phyloP scores from a whole-genome alignment of 2,888 invertebrate species.

The Unio delphinus region DNA sequence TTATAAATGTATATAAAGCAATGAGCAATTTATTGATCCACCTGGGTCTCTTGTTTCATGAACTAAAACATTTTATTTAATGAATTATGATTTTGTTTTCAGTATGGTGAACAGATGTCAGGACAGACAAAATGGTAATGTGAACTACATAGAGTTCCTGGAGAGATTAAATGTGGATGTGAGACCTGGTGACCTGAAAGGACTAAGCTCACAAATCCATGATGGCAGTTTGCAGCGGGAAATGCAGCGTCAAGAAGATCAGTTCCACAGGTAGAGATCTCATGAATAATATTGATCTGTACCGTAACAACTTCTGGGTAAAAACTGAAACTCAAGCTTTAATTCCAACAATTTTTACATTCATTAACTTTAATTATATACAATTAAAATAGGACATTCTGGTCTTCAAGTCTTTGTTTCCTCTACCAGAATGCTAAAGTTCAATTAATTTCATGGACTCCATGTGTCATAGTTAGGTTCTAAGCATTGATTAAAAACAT shows the following conservation, averaged over 20 bases:
- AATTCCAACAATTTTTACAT: too few species aligned
- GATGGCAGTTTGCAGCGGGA: conserved; percentile 56
- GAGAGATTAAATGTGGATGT: conserved; percentile 63
- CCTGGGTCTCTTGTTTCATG: background rate
- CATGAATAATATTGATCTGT: background rate
- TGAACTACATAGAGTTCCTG: conserved; percentile 67
- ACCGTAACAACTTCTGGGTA: too few species aligned
- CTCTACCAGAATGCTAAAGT: too few species aligned
- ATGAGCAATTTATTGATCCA: too few species aligned
- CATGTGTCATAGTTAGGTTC: too few species aligned
- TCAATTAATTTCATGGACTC: too few species aligned
- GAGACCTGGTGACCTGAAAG: conserved; percentile 62
- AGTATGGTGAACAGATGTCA: conserved; percentile 54
- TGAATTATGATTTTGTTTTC: conserved; percentile 8
- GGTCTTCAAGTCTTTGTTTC: too few species aligned
- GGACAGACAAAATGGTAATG: conserved; percentile 50
- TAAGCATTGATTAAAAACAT: too few species aligned
- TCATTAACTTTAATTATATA: too few species aligned
- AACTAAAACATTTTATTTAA: background rate
- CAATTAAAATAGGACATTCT: too few species aligned
- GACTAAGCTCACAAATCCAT: conserved; percentile 65
- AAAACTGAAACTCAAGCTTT: too few species aligned
- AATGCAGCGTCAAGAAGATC: conserved; percentile 47
- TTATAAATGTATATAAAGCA: too few species aligned
- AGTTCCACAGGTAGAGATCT: conserved; percentile 47